Evolutionary conservation across 2,113 vertebrate species (phyloP).

Genomic region (Tetrax tetrax): DNA sequence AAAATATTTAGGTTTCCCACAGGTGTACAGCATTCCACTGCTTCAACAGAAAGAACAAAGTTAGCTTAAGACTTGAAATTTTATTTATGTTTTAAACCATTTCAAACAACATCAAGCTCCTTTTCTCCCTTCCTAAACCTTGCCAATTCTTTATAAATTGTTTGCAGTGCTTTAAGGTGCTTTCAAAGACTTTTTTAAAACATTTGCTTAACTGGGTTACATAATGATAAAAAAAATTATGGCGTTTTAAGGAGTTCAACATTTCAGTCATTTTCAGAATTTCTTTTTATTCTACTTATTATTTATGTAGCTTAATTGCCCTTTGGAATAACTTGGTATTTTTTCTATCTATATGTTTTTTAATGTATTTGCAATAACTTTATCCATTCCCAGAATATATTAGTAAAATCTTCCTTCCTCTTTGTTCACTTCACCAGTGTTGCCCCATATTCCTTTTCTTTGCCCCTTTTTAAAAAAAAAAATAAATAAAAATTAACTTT

Average conservation of each 20-base stretch:
- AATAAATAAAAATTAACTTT: not conserved
- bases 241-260: not conserved
- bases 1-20: not conserved
- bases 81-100: too few species aligned
- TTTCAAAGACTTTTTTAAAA: not conserved
- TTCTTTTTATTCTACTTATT: not conserved
- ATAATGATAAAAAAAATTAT: not conserved
- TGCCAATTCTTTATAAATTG: too few species aligned
- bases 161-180: too few species aligned
- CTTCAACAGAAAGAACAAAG: too few species aligned
- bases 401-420: not conserved
- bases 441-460: not conserved
- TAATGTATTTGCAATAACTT: not conserved
- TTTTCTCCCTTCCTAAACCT: too few species aligned
- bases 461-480: not conserved
- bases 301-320: not conserved
- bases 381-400: not conserved
- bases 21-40: too few species aligned
- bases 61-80: too few species aligned
- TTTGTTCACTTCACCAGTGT: not conserved
- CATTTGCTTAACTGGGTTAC: not conserved
- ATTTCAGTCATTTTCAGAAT: not conserved
- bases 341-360: too few species aligned
- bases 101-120: too few species aligned
- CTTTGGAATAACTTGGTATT: not conserved